Conservation (phyloP, 2,113 vertebrate genomes). For the Passer domesticus region DNA sequence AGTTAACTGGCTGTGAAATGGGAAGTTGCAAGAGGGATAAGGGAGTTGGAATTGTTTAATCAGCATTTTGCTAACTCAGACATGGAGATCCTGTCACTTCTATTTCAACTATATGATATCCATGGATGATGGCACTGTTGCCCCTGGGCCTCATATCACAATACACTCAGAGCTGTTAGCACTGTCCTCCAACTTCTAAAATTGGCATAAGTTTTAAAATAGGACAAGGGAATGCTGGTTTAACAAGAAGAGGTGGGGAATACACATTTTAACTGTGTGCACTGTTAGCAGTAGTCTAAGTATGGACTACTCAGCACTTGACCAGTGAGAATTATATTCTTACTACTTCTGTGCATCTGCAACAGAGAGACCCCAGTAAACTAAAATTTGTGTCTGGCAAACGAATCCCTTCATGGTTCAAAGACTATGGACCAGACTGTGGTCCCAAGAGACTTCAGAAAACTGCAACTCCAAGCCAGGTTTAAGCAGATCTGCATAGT, state of each 20-base stretch:
- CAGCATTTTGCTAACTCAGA: conserved; percentile 5
- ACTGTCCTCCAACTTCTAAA: not conserved
- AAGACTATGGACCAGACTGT: not conserved
- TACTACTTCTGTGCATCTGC: not conserved
- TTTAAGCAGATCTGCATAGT: not conserved
- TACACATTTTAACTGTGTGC: not conserved
- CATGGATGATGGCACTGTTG: not conserved
- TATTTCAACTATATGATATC: not conserved
- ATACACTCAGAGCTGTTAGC: not conserved
- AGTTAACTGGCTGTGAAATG: conserved; percentile 58
- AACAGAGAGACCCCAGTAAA: not conserved
- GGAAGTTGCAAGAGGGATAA: not conserved
- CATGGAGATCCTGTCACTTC: not conserved
- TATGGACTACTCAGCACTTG: not conserved
- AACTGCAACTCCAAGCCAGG: not conserved
- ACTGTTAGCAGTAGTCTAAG: not conserved
- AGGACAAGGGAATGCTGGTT: not conserved
- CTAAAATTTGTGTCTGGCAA: not conserved
- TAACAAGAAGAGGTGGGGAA: not conserved
- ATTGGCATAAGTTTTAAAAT: not conserved
- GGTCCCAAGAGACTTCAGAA: not conserved
- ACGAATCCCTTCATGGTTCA: not conserved
- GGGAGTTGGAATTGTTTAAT: conserved; percentile 9
- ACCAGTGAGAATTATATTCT: not conserved
- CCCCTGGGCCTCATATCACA: not conserved